These are phyloP conservation scores for Conopomorpha cramerella DNA, from an alignment of 1,140 invertebrate species.

Conservation along the genomic window DNA sequence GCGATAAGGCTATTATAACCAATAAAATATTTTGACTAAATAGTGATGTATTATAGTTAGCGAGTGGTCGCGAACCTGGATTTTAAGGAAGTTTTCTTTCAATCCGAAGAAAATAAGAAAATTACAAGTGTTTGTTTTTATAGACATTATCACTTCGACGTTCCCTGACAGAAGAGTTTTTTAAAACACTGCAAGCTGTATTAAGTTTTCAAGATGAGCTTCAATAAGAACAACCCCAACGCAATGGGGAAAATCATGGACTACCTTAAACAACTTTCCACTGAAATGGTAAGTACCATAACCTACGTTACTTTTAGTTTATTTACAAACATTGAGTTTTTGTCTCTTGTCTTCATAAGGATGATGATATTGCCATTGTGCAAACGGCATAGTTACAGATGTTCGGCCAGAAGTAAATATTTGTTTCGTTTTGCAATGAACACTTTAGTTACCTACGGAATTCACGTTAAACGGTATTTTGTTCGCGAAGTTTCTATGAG, in stretches of 20 bases:
- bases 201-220: slow-evolving; percentile 48
- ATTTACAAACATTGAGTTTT: too few species aligned
- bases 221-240: slow-evolving; percentile 55
- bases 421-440: too few species aligned
- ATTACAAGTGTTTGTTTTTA: slow-evolving; percentile 28
- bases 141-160: slow-evolving; percentile 44
- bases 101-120: slow-evolving; percentile 20
- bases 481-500: slow-evolving; percentile 14
- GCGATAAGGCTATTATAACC: too few species aligned
- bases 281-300: slow-evolving; percentile 56
- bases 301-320: too few species aligned
- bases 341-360: too few species aligned
- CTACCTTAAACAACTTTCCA: slow-evolving; percentile 52
- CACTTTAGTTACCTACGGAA: too few species aligned
- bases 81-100: slow-evolving; percentile 20
- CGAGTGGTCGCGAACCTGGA: slow-evolving; percentile 37
- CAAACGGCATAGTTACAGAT: too few species aligned
- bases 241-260: slow-evolving; percentile 53
- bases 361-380: too few species aligned
- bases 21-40: too few species aligned
- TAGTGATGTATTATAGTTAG: slow-evolving; percentile 29
- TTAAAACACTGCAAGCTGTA: slow-evolving; percentile 6
- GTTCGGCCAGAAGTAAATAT: too few species aligned
- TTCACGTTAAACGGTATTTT: too few species aligned
- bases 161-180: slow-evolving; percentile 26